These are phyloP conservation scores for Ylistrum balloti DNA, from an alignment of 1,140 invertebrate genomes.

Conservation along the genomic window DNA sequence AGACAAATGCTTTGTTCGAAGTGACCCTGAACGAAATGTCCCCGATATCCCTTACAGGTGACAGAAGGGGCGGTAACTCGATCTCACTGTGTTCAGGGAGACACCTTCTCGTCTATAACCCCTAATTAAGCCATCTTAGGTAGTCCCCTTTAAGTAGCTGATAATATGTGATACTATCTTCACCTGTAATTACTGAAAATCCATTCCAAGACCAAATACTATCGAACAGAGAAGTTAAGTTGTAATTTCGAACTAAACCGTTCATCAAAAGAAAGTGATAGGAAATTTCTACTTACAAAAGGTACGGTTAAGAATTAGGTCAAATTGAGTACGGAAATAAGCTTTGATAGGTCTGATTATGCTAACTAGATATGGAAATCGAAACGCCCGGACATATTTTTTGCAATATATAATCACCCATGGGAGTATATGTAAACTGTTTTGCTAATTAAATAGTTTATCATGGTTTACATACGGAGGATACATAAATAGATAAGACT, in stretches of 20 bases:
- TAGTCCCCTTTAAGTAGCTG: neutral
- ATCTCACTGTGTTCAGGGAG: neutral
- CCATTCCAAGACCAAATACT: neutral
- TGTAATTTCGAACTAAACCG: neutral
- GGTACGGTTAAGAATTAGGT: too few relatives aligned
- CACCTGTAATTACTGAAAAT: neutral
- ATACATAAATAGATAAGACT: too few relatives aligned
- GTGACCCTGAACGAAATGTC: neutral
- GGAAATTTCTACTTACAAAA: too few relatives aligned
- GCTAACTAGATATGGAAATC: too few relatives aligned
- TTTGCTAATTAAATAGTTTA: too few relatives aligned
- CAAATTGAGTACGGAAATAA: too few relatives aligned
- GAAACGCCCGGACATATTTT: too few relatives aligned
- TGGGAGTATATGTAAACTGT: too few relatives aligned
- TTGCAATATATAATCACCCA: too few relatives aligned
- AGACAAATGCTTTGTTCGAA: neutral
- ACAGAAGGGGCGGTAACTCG: slow-evolving; percentile 1
- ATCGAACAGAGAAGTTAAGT: neutral
- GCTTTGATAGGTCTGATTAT: too few relatives aligned
- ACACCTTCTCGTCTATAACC: neutral
- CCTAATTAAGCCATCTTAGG: neutral
- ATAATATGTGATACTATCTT: neutral
- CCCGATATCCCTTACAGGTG: neutral
- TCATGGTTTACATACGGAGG: too few relatives aligned
- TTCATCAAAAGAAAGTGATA: too few relatives aligned